Conservation (phyloP, 1,140 invertebrate genomes). For the Fopius arisanus region DNA sequence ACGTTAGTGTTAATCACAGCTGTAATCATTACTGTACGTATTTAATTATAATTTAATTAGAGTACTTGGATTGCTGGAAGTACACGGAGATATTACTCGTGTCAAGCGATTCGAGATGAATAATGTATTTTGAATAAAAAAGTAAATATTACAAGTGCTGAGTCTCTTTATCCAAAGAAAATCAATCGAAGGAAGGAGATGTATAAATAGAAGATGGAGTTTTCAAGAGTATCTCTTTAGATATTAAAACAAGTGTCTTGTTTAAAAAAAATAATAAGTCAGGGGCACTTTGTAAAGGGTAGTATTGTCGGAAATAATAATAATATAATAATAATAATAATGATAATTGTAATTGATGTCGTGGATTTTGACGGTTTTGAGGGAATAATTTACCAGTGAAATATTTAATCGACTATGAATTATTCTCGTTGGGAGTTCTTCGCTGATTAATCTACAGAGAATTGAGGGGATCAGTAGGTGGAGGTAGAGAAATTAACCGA, state of each 20-base stretch:
- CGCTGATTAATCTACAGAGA: not conserved
- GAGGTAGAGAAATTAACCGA: not conserved
- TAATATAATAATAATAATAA: no score
- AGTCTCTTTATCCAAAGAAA: no score
- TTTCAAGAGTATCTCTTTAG: not conserved
- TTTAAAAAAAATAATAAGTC: no score
- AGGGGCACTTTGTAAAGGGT: no score
- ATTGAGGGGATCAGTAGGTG: not conserved
- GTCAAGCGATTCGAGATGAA: not conserved
- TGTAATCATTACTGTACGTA: not conserved
- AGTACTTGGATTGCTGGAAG: not conserved
- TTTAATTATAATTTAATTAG: not conserved
- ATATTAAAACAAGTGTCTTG: not conserved
- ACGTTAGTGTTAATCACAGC: not conserved
- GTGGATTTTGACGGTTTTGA: no score
- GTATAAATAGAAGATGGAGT: not conserved
- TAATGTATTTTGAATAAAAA: slow-evolving; percentile 4
- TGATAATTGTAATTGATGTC: no score
- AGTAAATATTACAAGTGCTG: not conserved
- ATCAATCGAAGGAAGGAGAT: not conserved
- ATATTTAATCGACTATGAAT: no score
- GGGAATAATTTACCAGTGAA: no score
- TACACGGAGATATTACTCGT: not conserved
- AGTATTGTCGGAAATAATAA: no score
- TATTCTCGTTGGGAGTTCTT: not conserved